Base-by-base conservation (phyloP, 2,797 vertebrate genomes). In the Otus scops region DNA sequence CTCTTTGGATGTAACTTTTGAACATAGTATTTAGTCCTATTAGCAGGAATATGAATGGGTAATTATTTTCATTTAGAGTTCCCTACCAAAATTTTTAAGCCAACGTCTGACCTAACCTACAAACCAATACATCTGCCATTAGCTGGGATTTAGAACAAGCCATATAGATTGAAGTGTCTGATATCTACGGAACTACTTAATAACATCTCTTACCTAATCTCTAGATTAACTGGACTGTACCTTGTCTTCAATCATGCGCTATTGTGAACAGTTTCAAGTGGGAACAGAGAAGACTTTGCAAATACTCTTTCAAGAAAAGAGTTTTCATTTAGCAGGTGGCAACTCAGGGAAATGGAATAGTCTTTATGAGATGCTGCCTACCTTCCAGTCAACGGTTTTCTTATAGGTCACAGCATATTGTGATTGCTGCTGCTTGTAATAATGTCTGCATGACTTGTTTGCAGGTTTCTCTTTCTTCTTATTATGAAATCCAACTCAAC, bases 221-320 rank as follows among this genome's bases (percentile, higher is more conserved):
- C 23, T 26, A 39, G 19, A 47, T 8, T 11, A 41, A 50, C 34
- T 34, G 30, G 38, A 18, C 32, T 50, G 19, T 28, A 53, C 12
- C 17, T 73, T 30, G 17, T 24, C 60, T 83, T 63, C 39, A 48
- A 11, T 0, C 10, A 1, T 5, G 18, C 38, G 65, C n/a, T 63
- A 2, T 8, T 48, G 22, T 1, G 2, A 87, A 22, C 9, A 39
- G 22, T 6, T 73, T 24, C 0, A 8, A 70, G 20, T 2, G 23
- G 36, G 16, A 92, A 56, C 43, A 3, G 36, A 77, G 28, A 15
- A 34, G 60, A 34, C 11, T 34, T 69, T 17, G 12, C 21, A 56
- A 87, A 67, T 2, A 16, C 16, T 11, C 54, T 63, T 53, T 28
- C n/a, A 57, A 53, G 14, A n/a, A 28, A 28, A 59, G 41, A 41